phyloP scores from a whole-genome alignment of 2,113 vertebrate species.

The Fulica atra region DNA sequence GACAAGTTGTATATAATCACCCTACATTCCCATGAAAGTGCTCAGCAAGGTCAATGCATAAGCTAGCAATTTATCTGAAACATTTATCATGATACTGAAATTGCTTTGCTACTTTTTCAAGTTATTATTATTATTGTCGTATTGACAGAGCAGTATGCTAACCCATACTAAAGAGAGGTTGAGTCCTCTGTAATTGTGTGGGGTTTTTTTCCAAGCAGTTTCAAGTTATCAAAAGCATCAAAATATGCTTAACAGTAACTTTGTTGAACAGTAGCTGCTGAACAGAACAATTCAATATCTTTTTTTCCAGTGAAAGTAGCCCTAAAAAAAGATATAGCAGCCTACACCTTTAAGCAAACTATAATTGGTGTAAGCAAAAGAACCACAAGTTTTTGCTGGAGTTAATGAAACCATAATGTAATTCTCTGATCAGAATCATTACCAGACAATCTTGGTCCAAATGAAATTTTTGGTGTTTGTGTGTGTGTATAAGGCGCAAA shows the following conservation, averaged over 20 bases:
- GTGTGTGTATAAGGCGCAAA: neutral
- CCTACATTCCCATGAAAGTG: neutral
- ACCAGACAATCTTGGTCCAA: neutral
- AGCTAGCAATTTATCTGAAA: slow-evolving; percentile 49
- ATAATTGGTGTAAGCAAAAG: neutral
- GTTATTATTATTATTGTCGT: slow-evolving; percentile 27
- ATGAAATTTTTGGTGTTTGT: neutral
- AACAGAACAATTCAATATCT: neutral
- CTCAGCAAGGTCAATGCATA: neutral
- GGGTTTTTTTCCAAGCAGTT: neutral
- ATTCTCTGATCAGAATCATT: neutral
- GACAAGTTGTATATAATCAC: slow-evolving; percentile 6
- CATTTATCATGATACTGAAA: slow-evolving; percentile 12
- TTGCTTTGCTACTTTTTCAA: slow-evolving; percentile 10
- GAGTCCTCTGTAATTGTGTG: neutral
- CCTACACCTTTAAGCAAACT: neutral
- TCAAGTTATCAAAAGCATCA: neutral
- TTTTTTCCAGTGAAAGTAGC: neutral
- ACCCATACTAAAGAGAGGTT: neutral
- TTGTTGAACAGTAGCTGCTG: neutral
- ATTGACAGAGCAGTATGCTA: neutral
- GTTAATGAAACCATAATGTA: slow-evolving; percentile 23
- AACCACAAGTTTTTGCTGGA: neutral
- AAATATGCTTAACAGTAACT: neutral
- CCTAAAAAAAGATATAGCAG: neutral